Base-by-base conservation (phyloP, 2,113 vertebrate species). In the Psophia crepitans region DNA sequence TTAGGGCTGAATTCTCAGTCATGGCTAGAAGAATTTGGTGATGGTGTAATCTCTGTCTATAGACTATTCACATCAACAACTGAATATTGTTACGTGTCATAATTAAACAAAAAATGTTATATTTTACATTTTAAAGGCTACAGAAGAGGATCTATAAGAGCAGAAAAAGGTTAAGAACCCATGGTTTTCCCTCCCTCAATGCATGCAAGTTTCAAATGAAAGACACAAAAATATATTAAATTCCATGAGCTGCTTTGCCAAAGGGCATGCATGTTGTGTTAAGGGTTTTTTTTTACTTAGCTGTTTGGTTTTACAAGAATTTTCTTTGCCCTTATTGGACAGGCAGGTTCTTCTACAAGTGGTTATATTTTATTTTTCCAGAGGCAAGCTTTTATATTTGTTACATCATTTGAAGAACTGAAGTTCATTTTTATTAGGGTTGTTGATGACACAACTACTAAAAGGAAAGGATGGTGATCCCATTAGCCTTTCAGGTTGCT, bases 401-500 rank as follows among this genome's bases (percentile, higher is more conserved):
- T 68, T 81, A 18, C 27, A 37, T 84, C 64, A 28, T 77, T 93
- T 86, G 33, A 69, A 75, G 65, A 79, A 4, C 11, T 7, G 23
- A 81, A 39, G 35, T 35, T 84, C 28, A 12, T 71, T 95, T 94
- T 73, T 87, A 18, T 66, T 74, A 6, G 51, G 46, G 35, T 32
- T 81, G 58, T 78, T 92, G 76, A 71, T 88, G 83, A 61, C 82
- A 77, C 60, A 68, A 39, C 69, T 81, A 17, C 46, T 44, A 33
- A 63, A 86, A 39, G 48, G 79, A 46, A 74, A 77, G 48, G 58
- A 27, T 70, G 33, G 19, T 16, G 20, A 84, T 65, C 76, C 69
- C 71, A 48, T 94, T 92, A 90, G 64, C 65, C 68, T 96, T 93
- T 78, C 71, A 63, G 64, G 83, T 70, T 95, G 95, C 80, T 97